A percentile compares a stretch with the other conserved stretches of the same genome.
phyloP scores from a whole-genome alignment of 2,113 vertebrate genomes.

The Phrynosoma platyrhinos region DNA sequence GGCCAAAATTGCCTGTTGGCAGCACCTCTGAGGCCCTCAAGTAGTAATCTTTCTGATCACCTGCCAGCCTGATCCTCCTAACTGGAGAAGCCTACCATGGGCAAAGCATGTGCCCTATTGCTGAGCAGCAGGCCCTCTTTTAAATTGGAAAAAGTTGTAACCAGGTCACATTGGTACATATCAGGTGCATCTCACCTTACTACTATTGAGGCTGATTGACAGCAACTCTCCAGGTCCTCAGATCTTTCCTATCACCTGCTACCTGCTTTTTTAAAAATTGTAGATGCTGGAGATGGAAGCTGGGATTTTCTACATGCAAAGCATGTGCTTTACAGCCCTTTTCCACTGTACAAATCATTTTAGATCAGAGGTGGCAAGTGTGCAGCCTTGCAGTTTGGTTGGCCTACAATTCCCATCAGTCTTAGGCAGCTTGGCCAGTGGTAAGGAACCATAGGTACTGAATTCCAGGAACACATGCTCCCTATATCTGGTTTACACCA shows the following conservation, averaged over 20 bases:
- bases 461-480: not conserved
- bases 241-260: not conserved
- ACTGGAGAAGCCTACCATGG: not conserved
- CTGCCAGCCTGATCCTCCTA: not conserved
- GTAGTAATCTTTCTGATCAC: too few species aligned
- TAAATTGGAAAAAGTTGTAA: not conserved
- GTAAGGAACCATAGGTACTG: not conserved
- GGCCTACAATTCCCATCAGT: too few species aligned
- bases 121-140: not conserved
- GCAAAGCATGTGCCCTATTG: not conserved
- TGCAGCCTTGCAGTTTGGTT: too few species aligned
- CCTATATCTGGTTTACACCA: not conserved
- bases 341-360: too few species aligned
- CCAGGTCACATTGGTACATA: too few species aligned
- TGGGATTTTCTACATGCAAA: not conserved
- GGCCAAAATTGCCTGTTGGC: not conserved
- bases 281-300: not conserved
- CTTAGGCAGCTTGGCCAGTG: not conserved
- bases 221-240: too few species aligned
- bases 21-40: not conserved
- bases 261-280: not conserved
- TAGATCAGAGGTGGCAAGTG: too few species aligned
- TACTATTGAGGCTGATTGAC: too few species aligned
- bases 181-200: too few species aligned
- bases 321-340: not conserved